These are phyloP conservation scores for Magallana angulata DNA, from an alignment of 1,140 invertebrate genomes.

Conservation along the genomic window DNA sequence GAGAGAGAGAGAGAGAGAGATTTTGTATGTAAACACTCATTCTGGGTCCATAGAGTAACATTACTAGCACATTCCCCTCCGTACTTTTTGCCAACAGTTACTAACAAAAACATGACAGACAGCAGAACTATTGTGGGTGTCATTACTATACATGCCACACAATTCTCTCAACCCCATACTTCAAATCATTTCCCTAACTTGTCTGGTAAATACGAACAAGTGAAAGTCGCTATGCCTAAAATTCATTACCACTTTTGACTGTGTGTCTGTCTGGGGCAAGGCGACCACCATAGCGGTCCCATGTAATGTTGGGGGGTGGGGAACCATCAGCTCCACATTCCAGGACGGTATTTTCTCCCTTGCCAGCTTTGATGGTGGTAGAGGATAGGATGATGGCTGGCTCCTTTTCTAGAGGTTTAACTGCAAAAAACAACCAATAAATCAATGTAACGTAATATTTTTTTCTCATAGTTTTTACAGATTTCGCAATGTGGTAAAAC, in stretches of 20 bases:
- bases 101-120: not conserved
- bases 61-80: not conserved
- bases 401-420: conserved; percentile 39
- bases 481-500: not conserved
- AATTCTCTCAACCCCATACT: not conserved
- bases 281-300: conserved; percentile 64
- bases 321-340: conserved; percentile 63
- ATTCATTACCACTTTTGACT: conserved; percentile 53
- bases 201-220: not conserved
- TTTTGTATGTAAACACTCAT: not conserved
- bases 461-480: not conserved
- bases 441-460: not conserved
- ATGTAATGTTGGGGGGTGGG: conserved; percentile 63
- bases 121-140: not conserved
- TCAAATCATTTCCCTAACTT: not conserved
- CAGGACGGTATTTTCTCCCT: conserved; percentile 57
- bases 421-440: conserved; percentile 50
- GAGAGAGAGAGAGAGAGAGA: not conserved
- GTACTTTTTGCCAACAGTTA: not conserved
- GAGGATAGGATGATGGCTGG: conserved; percentile 58
- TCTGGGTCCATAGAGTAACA: not conserved
- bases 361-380: conserved; percentile 51
- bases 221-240: not conserved
- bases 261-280: conserved; percentile 45
- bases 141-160: not conserved